These are phyloP conservation scores for Pegoplata infirma DNA, from an alignment of 2,888 invertebrate species.

Conservation along the genomic window DNA sequence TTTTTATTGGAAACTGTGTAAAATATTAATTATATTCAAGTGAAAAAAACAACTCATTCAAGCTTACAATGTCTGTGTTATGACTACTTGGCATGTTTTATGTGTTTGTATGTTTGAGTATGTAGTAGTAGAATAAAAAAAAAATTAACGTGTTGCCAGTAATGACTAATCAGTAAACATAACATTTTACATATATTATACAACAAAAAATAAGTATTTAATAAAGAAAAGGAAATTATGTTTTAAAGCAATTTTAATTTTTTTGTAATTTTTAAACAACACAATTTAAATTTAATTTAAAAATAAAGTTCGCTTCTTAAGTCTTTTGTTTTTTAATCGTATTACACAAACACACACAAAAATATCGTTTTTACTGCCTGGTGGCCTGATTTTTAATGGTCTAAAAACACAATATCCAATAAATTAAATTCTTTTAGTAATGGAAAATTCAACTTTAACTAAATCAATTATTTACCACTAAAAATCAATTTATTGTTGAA, in stretches of 20 bases:
- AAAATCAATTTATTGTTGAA: not conserved
- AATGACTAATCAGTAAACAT: slow-evolving; percentile 52
- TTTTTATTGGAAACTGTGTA: too few species aligned
- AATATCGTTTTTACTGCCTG: not conserved
- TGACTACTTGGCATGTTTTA: slow-evolving; percentile 3
- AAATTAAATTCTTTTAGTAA: slow-evolving; percentile 1
- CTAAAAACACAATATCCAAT: not conserved
- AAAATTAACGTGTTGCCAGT: slow-evolving; percentile 48
- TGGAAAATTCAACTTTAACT: slow-evolving; percentile 1
- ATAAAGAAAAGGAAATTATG: slow-evolving; percentile 24
- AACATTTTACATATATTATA: slow-evolving; percentile 47
- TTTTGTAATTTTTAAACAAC: slow-evolving; percentile 13
- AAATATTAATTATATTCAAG: slow-evolving; percentile 2
- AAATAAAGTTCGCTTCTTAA: slow-evolving; percentile 8
- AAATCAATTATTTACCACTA: slow-evolving; percentile 9
- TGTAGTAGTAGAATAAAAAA: not conserved
- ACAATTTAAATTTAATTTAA: not conserved
- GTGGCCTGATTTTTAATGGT: not conserved
- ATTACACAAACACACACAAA: not conserved
- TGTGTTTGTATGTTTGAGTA: too few species aligned
- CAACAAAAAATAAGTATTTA: slow-evolving; percentile 6
- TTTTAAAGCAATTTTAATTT: slow-evolving; percentile 28
- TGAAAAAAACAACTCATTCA: slow-evolving; percentile 33
- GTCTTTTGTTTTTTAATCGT: slow-evolving; percentile 12
- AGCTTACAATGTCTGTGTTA: slow-evolving; percentile 6